A percentile compares a stretch with the other conserved stretches of the same genome.
These are phyloP conservation scores for Fragum fragum DNA, from an alignment of 2,888 invertebrate genomes.

Conservation along the genomic window DNA sequence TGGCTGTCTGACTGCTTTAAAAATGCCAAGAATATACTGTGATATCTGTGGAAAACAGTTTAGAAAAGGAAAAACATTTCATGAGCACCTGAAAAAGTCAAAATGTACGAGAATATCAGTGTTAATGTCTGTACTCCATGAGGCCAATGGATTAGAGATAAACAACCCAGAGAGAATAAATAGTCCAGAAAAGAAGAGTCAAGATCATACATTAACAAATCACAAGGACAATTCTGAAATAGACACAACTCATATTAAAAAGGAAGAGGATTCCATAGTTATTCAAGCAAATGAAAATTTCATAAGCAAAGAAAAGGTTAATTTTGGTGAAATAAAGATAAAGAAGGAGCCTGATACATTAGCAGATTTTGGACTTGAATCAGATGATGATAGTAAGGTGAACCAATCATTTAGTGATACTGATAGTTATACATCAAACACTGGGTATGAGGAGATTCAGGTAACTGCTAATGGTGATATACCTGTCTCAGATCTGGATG, in stretches of 20 bases:
- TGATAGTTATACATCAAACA: conserved; percentile 1
- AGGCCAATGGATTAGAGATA: not conserved
- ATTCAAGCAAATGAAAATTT: not conserved
- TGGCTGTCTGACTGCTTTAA: not conserved
- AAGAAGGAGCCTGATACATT: not conserved
- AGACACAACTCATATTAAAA: not conserved
- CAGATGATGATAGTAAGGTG: not conserved
- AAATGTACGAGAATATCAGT: conserved; percentile 13
- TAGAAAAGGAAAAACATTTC: conserved; percentile 21
- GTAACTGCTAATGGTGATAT: conserved; percentile 20
- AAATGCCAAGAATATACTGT: conserved; percentile 22
- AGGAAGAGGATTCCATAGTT: not conserved
- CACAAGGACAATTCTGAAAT: not conserved
- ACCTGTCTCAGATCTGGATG: not conserved
- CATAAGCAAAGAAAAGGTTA: not conserved
- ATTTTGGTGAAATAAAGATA: not conserved
- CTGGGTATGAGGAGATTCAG: not conserved
- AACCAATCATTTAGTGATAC: not conserved
- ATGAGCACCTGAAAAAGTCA: conserved; percentile 25
- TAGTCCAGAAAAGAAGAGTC: not conserved
- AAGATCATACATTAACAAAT: not conserved
- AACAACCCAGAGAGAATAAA: not conserved
- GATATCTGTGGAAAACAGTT: conserved; percentile 32
- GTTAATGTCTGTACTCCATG: not conserved
- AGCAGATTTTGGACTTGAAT: not conserved